A percentile compares a stretch with the other conserved stretches of the same genome.
phyloP scores from a whole-genome alignment of 1,140 invertebrate genomes.

The Eueides isabella region DNA sequence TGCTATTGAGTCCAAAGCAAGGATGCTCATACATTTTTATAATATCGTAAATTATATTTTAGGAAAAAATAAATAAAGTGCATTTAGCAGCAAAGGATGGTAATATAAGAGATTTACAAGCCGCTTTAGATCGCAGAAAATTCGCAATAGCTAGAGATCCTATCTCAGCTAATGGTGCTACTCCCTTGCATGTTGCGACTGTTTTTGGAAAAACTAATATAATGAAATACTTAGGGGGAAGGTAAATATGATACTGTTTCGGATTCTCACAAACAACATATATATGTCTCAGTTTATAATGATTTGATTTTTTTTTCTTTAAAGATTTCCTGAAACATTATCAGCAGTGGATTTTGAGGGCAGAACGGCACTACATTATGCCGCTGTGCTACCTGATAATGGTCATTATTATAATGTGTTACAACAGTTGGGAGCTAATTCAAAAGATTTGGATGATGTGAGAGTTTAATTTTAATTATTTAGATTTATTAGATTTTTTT shows the following conservation, averaged over 20 bases:
- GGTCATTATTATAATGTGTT: slow-evolving; percentile 94
- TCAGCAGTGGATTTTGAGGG: slow-evolving; percentile 90
- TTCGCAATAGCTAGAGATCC: slow-evolving; percentile 93
- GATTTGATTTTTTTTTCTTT: background rate
- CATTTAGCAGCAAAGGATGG: slow-evolving; percentile 94
- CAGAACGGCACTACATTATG: slow-evolving; percentile 95
- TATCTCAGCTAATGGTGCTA: slow-evolving; percentile 92
- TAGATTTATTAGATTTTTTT: too few species aligned
- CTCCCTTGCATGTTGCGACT: slow-evolving; percentile 95
- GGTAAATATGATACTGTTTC: slow-evolving; percentile 49
- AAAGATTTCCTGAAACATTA: slow-evolving; percentile 92
- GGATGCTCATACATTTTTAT: too few species aligned
- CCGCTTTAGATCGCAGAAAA: slow-evolving; percentile 93
- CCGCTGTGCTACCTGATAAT: slow-evolving; percentile 92
- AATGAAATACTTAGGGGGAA: slow-evolving; percentile 85
- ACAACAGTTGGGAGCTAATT: slow-evolving; percentile 92
- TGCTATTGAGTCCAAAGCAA: too few species aligned
- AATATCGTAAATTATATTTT: slow-evolving; percentile 44
- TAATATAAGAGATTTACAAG: slow-evolving; percentile 91
- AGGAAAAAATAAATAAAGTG: slow-evolving; percentile 95
- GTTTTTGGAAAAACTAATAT: slow-evolving; percentile 90
- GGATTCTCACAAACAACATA: background rate
- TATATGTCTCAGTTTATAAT: background rate
- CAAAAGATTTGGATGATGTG: slow-evolving; percentile 91
- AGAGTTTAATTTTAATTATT: slow-evolving; percentile 51